A percentile compares a stretch with the other conserved stretches of the same genome.
Evolutionary conservation across 2,113 vertebrate genomes (phyloP).

Genomic region (Furnarius figulus): DNA sequence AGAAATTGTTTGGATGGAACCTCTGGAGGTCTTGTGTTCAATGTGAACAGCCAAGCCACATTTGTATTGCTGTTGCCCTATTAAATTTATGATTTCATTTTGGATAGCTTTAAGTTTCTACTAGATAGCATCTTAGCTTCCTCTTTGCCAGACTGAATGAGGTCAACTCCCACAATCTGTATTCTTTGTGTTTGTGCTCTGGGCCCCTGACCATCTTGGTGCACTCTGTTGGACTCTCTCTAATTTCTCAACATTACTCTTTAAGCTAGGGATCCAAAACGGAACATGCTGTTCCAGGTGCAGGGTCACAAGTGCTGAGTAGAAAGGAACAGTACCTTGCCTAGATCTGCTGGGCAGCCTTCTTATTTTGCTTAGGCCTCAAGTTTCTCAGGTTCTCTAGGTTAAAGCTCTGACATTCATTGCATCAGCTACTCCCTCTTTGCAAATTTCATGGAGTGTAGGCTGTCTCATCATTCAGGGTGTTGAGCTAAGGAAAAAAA

Average conservation of each 20-base stretch:
- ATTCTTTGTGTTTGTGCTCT: not conserved
- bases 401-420: not conserved
- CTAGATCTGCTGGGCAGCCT: not conserved
- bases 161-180: accelerated
- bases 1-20: not conserved
- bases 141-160: not conserved
- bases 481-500: not conserved
- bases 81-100: not conserved
- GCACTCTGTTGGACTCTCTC: not conserved
- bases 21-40: not conserved
- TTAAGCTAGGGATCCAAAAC: not conserved
- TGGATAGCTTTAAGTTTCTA: not conserved
- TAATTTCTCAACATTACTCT: not conserved
- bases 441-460: not conserved
- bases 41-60: not conserved
- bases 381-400: not conserved
- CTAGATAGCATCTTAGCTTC: not conserved
- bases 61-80: not conserved
- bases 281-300: not conserved
- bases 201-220: not conserved
- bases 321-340: not conserved
- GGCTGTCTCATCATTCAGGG: not conserved
- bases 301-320: not conserved
- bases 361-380: not conserved
- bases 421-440: not conserved